These are phyloP conservation scores for Paguma larvata DNA, from an alignment of 2,797 vertebrate genomes.

Conservation along the genomic window DNA sequence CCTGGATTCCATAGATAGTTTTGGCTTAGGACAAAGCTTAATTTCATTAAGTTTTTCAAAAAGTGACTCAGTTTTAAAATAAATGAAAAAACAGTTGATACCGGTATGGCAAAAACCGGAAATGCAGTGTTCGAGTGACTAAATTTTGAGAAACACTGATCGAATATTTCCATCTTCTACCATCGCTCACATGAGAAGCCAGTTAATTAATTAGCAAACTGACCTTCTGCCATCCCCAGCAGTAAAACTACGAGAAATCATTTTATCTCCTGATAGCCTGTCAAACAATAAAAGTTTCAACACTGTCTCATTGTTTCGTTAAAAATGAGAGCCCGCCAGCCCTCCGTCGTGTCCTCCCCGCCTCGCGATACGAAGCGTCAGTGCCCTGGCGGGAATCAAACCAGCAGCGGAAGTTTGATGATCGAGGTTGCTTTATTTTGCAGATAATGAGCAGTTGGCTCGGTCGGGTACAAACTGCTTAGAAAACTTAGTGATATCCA, in stretches of 20 bases:
- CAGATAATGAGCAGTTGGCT: slow-evolving; percentile 99
- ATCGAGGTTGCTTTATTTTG: slow-evolving; percentile 47
- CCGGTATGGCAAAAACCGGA: not conserved
- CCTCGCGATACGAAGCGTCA: not conserved
- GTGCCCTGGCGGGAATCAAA: not conserved
- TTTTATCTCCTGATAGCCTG: not conserved
- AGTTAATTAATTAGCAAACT: slow-evolving; percentile 41
- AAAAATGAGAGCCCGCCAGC: not conserved
- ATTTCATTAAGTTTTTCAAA: slow-evolving; percentile 28
- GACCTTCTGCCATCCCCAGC: not conserved
- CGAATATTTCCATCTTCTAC: slow-evolving; percentile 16
- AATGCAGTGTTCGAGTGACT: not conserved
- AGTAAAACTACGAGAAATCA: slow-evolving; percentile 6
- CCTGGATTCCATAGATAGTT: not conserved
- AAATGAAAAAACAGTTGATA: not conserved
- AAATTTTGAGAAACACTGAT: not conserved
- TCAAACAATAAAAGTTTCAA: not conserved
- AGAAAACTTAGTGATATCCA: slow-evolving; percentile 98
- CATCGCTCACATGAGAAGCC: not conserved
- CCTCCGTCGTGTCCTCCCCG: not conserved
- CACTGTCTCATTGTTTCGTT: not conserved
- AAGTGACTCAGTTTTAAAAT: slow-evolving; percentile 26
- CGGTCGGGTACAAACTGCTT: slow-evolving; percentile 97
- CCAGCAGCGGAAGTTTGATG: slow-evolving; percentile 28
- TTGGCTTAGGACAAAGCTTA: not conserved